Evolutionary conservation across 2,888 invertebrate species (phyloP), one percentile per base, ranked within the genome.

Genomic region (Heteropelma amictum): DNA sequence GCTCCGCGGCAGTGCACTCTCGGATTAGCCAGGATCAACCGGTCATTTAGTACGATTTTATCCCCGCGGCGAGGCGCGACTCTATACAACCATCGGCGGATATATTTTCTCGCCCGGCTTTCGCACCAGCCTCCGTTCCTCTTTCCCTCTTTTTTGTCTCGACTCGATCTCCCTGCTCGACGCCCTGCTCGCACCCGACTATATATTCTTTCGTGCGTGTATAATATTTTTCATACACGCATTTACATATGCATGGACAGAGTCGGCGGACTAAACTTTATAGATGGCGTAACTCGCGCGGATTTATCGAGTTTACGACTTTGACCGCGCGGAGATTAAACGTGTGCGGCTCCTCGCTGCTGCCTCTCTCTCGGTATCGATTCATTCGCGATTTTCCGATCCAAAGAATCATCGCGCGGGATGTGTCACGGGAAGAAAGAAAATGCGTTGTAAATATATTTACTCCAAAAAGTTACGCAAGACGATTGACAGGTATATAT

Each of bases 51-150:
- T 79, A 80, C 80, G 79, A 80, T 84, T 86, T 86, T 81, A 84
- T 82, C 82, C n/a, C n/a, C 80, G 68, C 21, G 73, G 73, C 61
- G 51, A 56, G 63, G 42, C 56, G 56, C 35, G 47, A 33, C 53
- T 19, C 38, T 47, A 35, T 42, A 42, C 42, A 30, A 38, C 26
- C 33, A 23, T 4, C 33, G 54, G 45, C 35, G n/a, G n/a, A n/a
- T 67, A 54, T 67, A 45, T 14, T 14, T 38, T 49, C 49, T 38
- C 63, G 28, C 81, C 33, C 49, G 19, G 38, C 42, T 40, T 74
- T 85, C 86, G 84, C n/a, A n/a, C n/a, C n/a, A 83, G 76, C 81
- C 82, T 79, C 85, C 84, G 86, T 84, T 86, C 86, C 86, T 87
- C 86, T 87, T 67, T n/a, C n/a, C n/a, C n/a, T n/a, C n/a, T n/a